Evolutionary conservation across 2,888 invertebrate species (phyloP), one percentile per base, ranked within the genome.

Genomic region (Deilephila porcellus): DNA sequence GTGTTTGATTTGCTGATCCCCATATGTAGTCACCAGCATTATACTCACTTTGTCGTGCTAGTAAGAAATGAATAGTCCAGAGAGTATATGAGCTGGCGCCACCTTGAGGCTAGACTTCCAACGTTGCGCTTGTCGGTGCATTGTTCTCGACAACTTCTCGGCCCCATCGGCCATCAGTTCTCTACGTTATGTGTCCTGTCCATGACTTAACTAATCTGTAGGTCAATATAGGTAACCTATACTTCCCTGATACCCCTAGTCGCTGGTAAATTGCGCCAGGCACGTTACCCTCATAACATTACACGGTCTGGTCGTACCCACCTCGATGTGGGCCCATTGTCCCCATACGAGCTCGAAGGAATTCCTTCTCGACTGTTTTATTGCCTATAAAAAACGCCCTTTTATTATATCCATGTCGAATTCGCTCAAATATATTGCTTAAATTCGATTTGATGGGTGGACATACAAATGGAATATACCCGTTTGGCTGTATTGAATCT

Each of bases 331-430:
- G 62, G 63, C 8, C 62, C 73, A 73, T 71, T 73, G 73, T 73
- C 53, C 59, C 70, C 59, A 62, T 71, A 25, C 25, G 25, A 56
- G 56, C 56, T 52, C 72, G n/a, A n/a, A 19, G 59, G 53, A n/a
- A 37, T 59, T 37, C 25, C 72, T 17, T 73, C 67, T 17, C 32
- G 59, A 73, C 59, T 37, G 59, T 37, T 73, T 73, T 67, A 67
- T 73, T 73, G 72, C 64, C 72, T 59, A 73, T 73, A 67, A 73
- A 64, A 72, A 62, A 34, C 72, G 14, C 32, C 72, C 60, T 67
- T 73, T 37, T 64, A 45, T 62, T 67, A 67, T 73, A 59, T 37
- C 34, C 67, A 59, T 73, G 72, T 67, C 59, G 53, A 25, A 25
- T 73, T 25, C 19, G 17, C 29, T 14, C 59, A 29, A 19, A 45